Percentiles rank a stretch among this genome's conserved stretches.
Evolutionary conservation across 2,888 invertebrate genomes (phyloP).

Genomic region (Leucoma salicis): DNA sequence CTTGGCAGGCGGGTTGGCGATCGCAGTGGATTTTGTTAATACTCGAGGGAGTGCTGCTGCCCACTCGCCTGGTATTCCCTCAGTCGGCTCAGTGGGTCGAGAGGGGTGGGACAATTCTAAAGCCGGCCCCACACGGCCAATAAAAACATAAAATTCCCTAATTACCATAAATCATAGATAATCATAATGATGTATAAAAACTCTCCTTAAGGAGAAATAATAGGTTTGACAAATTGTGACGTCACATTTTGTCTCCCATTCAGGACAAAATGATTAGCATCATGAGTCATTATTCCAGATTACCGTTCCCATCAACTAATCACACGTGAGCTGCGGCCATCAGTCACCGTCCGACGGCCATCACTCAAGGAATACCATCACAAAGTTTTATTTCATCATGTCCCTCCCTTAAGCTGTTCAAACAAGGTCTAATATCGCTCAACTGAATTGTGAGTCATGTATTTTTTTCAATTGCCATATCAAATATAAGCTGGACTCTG

Average conservation of each 20-base stretch:
- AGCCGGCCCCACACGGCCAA: no score
- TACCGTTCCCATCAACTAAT: slow-evolving; percentile 70
- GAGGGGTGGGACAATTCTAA: no score
- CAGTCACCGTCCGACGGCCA: slow-evolving; percentile 58
- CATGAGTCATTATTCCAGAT: slow-evolving; percentile 68
- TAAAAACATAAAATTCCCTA: no score
- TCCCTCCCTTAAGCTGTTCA: slow-evolving; percentile 22
- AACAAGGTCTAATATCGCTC: slow-evolving; percentile 40
- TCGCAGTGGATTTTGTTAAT: no score
- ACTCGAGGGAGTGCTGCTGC: no score
- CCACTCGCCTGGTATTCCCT: no score
- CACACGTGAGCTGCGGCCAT: slow-evolving; percentile 66
- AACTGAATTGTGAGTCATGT: slow-evolving; percentile 17
- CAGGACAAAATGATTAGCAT: slow-evolving; percentile 42
- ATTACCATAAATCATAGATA: no score
- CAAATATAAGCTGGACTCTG: slow-evolving; percentile 47
- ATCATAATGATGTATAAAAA: no score
- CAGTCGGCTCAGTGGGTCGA: no score
- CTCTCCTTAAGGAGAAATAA: no score
- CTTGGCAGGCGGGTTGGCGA: no score
- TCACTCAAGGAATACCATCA: slow-evolving; percentile 32
- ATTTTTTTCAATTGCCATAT: slow-evolving; percentile 43
- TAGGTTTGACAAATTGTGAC: slow-evolving; percentile 23
- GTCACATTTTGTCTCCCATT: slow-evolving; percentile 36
- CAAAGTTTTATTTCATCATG: slow-evolving; percentile 23